These are phyloP conservation scores for Cistogaster globosa DNA, from an alignment of 2,888 invertebrate species.

Conservation along the genomic window DNA sequence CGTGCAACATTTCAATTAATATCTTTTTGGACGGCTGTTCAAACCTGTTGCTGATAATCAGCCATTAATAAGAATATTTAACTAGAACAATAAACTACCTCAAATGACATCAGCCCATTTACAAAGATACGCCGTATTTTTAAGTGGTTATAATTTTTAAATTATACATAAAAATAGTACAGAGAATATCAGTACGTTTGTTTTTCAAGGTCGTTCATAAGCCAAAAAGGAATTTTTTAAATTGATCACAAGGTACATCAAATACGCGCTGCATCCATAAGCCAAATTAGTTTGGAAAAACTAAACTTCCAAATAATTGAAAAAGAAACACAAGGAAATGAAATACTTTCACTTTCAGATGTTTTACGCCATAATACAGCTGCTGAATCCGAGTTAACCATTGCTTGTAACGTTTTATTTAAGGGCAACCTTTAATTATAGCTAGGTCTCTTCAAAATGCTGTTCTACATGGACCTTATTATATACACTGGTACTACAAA, in stretches of 20 bases:
- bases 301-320: neutral
- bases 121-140: conserved; percentile 1
- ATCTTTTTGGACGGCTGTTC: neutral
- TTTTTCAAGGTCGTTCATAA: neutral
- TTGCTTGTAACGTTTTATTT: neutral
- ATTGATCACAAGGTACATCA: neutral
- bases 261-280: neutral
- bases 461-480: conserved; percentile 37
- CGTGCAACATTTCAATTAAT: neutral
- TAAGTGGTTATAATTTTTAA: neutral
- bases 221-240: neutral
- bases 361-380: neutral
- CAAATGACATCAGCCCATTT: neutral
- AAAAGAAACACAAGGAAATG: neutral
- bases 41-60: neutral
- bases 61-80: conserved; percentile 5
- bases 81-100: neutral
- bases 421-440: neutral
- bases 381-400: neutral
- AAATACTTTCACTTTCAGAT: neutral
- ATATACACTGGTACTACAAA: conserved; percentile 72
- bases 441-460: neutral
- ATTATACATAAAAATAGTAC: no score
- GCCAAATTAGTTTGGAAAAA: neutral
- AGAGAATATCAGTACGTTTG: neutral